These are phyloP conservation scores for Phaethornis superciliosus DNA, from an alignment of 2,113 vertebrate species.

Conservation along the genomic window DNA sequence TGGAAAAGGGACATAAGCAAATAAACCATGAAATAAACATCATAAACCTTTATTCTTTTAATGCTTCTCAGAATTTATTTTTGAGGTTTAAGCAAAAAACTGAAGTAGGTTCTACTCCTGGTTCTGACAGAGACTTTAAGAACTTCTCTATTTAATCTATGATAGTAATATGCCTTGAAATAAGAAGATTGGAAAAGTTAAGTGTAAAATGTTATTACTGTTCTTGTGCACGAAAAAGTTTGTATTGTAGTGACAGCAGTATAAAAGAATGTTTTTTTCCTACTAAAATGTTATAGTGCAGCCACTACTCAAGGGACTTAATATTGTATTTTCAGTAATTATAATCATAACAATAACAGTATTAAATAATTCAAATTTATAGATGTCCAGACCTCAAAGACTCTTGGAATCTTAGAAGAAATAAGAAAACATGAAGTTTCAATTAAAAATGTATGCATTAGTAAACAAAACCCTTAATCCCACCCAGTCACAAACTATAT, in stretches of 20 bases:
- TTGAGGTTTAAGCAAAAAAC: background rate
- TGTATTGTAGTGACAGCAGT: background rate
- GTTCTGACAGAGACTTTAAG: background rate
- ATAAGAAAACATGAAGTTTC: background rate
- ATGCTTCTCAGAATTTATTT: background rate
- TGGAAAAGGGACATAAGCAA: background rate
- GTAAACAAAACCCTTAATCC: background rate
- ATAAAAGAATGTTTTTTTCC: conserved; percentile 11
- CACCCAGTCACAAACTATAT: background rate
- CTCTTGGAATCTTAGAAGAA: conserved; percentile 1
- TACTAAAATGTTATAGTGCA: background rate
- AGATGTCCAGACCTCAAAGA: background rate
- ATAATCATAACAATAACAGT: background rate
- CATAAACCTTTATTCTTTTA: background rate
- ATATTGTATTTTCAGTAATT: background rate
- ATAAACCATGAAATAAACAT: background rate
- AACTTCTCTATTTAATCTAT: background rate
- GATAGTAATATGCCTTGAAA: background rate
- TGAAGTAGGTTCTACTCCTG: background rate
- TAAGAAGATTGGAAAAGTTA: background rate
- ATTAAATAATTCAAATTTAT: background rate
- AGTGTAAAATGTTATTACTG: background rate
- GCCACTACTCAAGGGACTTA: background rate
- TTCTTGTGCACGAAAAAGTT: background rate
- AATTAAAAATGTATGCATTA: background rate